Percentiles rank a stretch among this genome's conserved stretches.
These are phyloP conservation scores for Phymastichus coffea DNA, from an alignment of 1,140 invertebrate species.

Conservation along the genomic window DNA sequence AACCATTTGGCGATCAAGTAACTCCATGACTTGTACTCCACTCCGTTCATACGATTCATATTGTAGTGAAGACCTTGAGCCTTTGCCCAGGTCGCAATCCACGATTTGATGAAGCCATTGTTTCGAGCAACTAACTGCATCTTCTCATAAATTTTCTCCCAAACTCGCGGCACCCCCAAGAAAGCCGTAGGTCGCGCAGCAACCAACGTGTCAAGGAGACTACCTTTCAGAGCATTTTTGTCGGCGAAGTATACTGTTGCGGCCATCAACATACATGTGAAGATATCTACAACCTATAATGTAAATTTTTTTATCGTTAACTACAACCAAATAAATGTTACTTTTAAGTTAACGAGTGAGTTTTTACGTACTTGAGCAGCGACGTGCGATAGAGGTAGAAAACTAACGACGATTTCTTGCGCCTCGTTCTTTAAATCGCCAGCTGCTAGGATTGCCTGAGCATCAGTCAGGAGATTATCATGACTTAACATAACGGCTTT, in stretches of 20 bases:
- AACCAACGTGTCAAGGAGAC: slow-evolving; percentile 71
- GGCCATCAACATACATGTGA: slow-evolving; percentile 61
- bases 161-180: slow-evolving; percentile 86
- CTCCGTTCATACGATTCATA: slow-evolving; percentile 73
- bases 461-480: slow-evolving; percentile 77
- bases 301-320: too few species aligned
- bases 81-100: slow-evolving; percentile 76
- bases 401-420: slow-evolving; percentile 71
- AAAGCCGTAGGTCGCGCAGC: slow-evolving; percentile 80
- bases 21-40: slow-evolving; percentile 58
- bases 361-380: slow-evolving; percentile 91
- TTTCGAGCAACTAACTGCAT: slow-evolving; percentile 71
- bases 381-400: slow-evolving; percentile 85
- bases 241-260: slow-evolving; percentile 79
- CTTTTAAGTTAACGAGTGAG: too few species aligned
- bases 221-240: slow-evolving; percentile 81
- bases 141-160: slow-evolving; percentile 91
- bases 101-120: slow-evolving; percentile 66
- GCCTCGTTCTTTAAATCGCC: slow-evolving; percentile 61
- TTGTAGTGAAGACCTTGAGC: slow-evolving; percentile 73
- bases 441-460: slow-evolving; percentile 54
- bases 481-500: slow-evolving; percentile 92
- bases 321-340: too few species aligned
- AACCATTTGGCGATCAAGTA: slow-evolving; percentile 71
- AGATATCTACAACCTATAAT: slow-evolving; percentile 81